Conservation (phyloP, 2,888 invertebrate species). For the Lydus trimaculatus region DNA sequence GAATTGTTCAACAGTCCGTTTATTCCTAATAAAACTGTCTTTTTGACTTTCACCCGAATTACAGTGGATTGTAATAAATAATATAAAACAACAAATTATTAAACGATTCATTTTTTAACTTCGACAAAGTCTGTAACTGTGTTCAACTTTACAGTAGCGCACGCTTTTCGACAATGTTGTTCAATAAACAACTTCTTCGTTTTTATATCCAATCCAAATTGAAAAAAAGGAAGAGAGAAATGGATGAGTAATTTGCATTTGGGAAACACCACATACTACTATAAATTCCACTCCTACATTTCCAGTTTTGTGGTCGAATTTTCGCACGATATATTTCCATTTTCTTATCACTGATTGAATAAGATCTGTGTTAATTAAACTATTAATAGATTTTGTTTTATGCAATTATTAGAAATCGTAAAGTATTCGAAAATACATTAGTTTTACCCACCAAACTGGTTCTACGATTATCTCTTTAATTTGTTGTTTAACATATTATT, state of each 20-base stretch:
- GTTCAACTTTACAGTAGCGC: neutral
- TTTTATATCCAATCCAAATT: neutral
- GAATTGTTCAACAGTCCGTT: neutral
- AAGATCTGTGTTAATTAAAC: too few species aligned
- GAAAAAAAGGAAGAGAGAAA: neutral
- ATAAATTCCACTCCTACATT: neutral
- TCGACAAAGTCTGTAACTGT: too few species aligned
- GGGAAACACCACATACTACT: neutral
- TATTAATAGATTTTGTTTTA: neutral
- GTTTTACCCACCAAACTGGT: neutral
- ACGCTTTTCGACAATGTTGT: neutral
- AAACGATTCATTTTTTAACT: neutral
- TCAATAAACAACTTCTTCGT: neutral
- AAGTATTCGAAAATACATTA: neutral
- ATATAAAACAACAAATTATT: neutral
- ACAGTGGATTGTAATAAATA: neutral
- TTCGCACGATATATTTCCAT: neutral
- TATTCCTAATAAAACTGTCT: neutral
- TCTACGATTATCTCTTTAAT: neutral
- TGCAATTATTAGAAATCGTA: neutral
- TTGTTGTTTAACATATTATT: too few species aligned
- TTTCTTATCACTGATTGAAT: too few species aligned
- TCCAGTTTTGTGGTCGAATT: neutral
- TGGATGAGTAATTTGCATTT: conserved; percentile 4
- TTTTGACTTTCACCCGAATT: neutral